Evolutionary conservation across 2,113 vertebrate genomes (phyloP), one percentile per base, ranked within the genome.

Genomic region (Laterallus jamaicensis): DNA sequence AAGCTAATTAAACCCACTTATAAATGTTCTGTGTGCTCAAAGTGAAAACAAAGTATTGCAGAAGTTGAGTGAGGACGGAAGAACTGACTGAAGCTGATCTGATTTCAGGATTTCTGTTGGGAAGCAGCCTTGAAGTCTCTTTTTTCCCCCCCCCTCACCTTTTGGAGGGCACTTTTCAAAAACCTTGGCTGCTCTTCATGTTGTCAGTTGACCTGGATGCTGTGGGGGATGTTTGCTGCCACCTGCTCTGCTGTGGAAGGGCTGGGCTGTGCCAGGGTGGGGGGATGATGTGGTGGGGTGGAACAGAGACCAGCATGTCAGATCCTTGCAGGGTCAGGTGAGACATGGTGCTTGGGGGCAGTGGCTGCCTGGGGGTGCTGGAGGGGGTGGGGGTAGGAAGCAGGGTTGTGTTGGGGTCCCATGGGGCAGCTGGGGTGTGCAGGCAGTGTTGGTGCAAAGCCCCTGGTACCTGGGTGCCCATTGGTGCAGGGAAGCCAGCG

Each of bases 81-180:
- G 86, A 93, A 94, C 50, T 91, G 92, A 92, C 84, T 10, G 14
- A 75, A 62, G 81, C 77, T 94, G 95, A 90, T 66, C 83, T 92
- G 86, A 88, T 77, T 77, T 68, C 80, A 69, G 86, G 47, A 16
- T 83, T 78, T 86, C 69, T 50, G 60, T 52, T 70, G 77, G 77
- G 86, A 91, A 88, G 0, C 10, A 77, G 73, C 64, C 83, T 92
- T 67, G 69, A 91, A 67, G n/a, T 54, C 3, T 80, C 31, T 11
- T 18, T 22, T 21, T 21, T 29, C 7, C 4, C 3, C 4, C 26
- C 5, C 6, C 4, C 15, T 7, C 9, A 5, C 19, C 19, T 60
- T 86, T 81, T 29, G 16, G 42, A 88, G 15, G 5, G 50, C 13
- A 63, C 24, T 4, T 15, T 60, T 95, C 78, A 29, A 68, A 86